Evolutionary conservation across 2,113 vertebrate species (phyloP).

Genomic region (Narcine bancroftii): DNA sequence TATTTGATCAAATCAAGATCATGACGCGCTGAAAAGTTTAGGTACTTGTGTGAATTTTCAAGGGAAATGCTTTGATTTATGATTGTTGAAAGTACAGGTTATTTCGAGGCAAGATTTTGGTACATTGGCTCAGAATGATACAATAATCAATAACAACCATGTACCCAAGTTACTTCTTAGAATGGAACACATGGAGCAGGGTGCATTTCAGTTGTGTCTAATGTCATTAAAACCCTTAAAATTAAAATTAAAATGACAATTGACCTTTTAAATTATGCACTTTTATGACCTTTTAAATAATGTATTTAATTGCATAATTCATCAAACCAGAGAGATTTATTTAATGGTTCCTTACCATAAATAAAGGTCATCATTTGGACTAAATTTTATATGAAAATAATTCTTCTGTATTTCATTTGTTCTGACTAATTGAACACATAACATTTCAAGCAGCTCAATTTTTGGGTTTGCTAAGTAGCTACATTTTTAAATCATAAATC

Average conservation of each 20-base stretch:
- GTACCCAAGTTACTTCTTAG: conserved; percentile 27
- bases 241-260: conserved; percentile 20
- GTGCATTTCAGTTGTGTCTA: conserved; percentile 21
- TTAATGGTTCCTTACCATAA: conserved; percentile 29
- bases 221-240: conserved; percentile 9
- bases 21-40: not conserved
- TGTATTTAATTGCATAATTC: conserved; percentile 36
- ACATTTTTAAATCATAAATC: not conserved
- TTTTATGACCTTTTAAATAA: conserved; percentile 38
- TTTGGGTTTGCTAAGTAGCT: not conserved
- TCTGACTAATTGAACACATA: conserved; percentile 3
- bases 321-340: conserved; percentile 29
- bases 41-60: conserved; percentile 5
- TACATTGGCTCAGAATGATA: not conserved
- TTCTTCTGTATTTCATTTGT: conserved; percentile 3
- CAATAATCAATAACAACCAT: conserved; percentile 24
- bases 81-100: not conserved
- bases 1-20: not conserved
- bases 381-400: not conserved
- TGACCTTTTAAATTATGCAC: conserved; percentile 37
- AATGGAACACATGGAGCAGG: not conserved
- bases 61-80: not conserved
- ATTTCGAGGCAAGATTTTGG: not conserved
- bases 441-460: not conserved
- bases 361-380: conserved; percentile 31